Evolutionary conservation across 2,113 vertebrate species (phyloP).

Genomic region (Trichomycterus rosablanca): DNA sequence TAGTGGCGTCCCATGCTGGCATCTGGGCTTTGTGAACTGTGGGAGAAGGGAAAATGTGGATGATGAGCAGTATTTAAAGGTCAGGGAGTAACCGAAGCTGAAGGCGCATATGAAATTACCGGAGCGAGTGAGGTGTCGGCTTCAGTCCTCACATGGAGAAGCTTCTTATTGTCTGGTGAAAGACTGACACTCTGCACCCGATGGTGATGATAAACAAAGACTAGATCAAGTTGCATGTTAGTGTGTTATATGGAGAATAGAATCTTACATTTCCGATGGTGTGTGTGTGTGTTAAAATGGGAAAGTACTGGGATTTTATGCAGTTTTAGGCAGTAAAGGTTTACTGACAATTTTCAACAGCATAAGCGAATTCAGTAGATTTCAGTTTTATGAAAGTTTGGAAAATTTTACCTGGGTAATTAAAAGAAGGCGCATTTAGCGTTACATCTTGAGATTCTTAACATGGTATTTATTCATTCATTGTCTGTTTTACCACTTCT

Average conservation of each 20-base stretch:
- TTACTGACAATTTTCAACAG: too few species aligned
- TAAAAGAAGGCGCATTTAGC: too few species aligned
- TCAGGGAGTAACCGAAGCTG: slow-evolving; percentile 32
- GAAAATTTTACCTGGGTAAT: too few species aligned
- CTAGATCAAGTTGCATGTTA: slow-evolving; percentile 31
- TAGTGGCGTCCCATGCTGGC: too few species aligned
- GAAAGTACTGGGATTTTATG: too few species aligned
- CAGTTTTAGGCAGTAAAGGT: too few species aligned
- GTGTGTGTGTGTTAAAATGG: neutral
- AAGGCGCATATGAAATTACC: slow-evolving; percentile 28
- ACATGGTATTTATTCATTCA: too few species aligned
- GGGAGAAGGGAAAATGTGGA: neutral
- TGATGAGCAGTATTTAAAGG: slow-evolving; percentile 33
- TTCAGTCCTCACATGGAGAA: slow-evolving; percentile 16
- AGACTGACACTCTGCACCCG: slow-evolving; percentile 33
- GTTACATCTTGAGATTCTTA: too few species aligned
- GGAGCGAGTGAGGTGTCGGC: slow-evolving; percentile 18
- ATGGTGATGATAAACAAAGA: slow-evolving; percentile 33
- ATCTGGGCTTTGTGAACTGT: too few species aligned
- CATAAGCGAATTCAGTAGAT: too few species aligned
- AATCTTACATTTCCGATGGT: neutral
- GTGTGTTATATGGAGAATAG: slow-evolving; percentile 4
- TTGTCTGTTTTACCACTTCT: too few species aligned
- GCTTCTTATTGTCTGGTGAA: slow-evolving; percentile 22
- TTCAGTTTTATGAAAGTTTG: too few species aligned